Evolutionary conservation across 2,113 vertebrate species (phyloP).

Genomic region (Ptychochromis oligacanthus): DNA sequence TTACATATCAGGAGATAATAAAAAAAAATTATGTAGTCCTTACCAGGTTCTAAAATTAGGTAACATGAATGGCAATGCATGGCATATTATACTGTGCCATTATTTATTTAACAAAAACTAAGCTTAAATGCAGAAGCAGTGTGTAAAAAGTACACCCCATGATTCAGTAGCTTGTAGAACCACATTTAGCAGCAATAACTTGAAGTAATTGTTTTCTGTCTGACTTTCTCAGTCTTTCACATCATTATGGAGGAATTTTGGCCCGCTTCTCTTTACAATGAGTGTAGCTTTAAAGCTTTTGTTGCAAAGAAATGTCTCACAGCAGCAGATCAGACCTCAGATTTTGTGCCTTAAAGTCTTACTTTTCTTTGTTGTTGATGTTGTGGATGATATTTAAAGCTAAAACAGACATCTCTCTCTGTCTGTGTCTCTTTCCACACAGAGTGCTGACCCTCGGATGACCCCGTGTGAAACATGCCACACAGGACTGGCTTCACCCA

Average conservation of each 20-base stretch:
- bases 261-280: not conserved
- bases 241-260: not conserved
- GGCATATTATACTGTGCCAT: fast-evolving
- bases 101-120: too few species aligned
- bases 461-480: conserved; percentile 49
- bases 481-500: conserved; percentile 22
- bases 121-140: too few species aligned
- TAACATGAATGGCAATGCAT: not conserved
- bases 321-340: not conserved
- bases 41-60: not conserved
- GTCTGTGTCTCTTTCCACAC: not conserved
- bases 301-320: not conserved
- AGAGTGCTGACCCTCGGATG: conserved; percentile 46
- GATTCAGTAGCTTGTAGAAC: not conserved
- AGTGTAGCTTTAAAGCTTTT: not conserved
- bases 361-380: not conserved
- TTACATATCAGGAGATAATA: not conserved
- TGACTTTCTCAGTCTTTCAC: not conserved
- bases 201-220: not conserved
- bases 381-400: not conserved
- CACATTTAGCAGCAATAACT: not conserved
- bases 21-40: not conserved
- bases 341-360: too few species aligned
- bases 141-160: not conserved
- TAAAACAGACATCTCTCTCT: not conserved